Evolutionary conservation across 2,888 invertebrate genomes (phyloP), one percentile per base, ranked within the genome.

Genomic region (Spodoptera littoralis): DNA sequence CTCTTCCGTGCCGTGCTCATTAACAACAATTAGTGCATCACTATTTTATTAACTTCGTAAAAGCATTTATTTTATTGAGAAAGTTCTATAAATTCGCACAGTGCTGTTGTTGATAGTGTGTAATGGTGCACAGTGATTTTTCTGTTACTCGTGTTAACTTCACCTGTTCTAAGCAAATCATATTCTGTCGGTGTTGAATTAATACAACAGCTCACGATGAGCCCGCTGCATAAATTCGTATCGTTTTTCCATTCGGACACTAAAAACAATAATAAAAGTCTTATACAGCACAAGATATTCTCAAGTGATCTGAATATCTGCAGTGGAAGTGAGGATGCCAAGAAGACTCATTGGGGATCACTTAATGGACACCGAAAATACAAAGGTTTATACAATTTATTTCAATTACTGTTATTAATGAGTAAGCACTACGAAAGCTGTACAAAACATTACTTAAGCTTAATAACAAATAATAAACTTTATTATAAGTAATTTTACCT

Each of bases 191-290:
- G 46, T 11, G 43, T 47, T 42, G 51, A 51, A 30, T 42, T 13
- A 12, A 13, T 6, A 36, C n/a, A 41, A 60, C 46, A 60, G 41
- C 24, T 68, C 47, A 62, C 79, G 77, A 96, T 96, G 96, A 96
- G 95, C 81, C 96, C 96, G 42, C 86, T 96, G 48, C 95, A 96
- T 77, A 95, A 95, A 84, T 92, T 96, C 57, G 96, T 96, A 70
- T 95, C 96, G 61, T 92, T 96, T 73, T 96, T 96, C 84, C 95
- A 96, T 87, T 87, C 92, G 54, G 96, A 96, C 82, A 89, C 92
- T 42, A 95, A 95, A 73, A 93, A 90, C 75, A 95, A 91, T 81
- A 88, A 90, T 36, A 91, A 89, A 79, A 91, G 87, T 79, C 79
- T 90, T 57, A 84, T 90, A 49, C 90, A 90, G 60, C 95, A 95